Conservation (phyloP, 2,797 vertebrate genomes). For the Macropus fuliginosus region DNA sequence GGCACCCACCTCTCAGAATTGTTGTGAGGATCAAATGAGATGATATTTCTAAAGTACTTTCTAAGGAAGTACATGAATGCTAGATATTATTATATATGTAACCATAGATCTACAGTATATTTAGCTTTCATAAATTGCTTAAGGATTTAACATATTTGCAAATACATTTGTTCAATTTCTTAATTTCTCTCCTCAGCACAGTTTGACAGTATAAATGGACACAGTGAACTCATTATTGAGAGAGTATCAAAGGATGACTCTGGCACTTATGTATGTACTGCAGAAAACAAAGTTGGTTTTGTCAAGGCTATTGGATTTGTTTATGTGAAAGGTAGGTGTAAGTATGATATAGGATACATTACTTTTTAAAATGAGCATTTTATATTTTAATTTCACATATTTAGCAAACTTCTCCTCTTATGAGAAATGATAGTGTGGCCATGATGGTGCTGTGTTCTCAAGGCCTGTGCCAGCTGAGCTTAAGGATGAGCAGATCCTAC, state of each 20-base stretch:
- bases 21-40: background rate
- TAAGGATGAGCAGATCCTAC: background rate
- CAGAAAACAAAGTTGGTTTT: conserved; percentile 92
- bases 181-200: conserved; percentile 85
- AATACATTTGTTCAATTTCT: conserved; percentile 47
- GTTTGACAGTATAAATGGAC: conserved; percentile 88
- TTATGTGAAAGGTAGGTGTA: conserved; percentile 93
- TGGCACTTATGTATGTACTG: conserved; percentile 94
- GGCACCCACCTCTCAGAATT: background rate
- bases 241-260: conserved; percentile 93
- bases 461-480: background rate
- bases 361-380: conserved; percentile 1
- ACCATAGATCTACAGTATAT: conserved; percentile 41
- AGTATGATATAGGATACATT: background rate
- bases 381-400: conserved; percentile 29
- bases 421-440: background rate
- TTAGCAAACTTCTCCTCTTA: background rate
- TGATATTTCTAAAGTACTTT: background rate
- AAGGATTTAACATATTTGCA: background rate
- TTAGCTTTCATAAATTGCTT: conserved; percentile 36
- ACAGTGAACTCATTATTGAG: conserved; percentile 94
- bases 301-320: conserved; percentile 94
- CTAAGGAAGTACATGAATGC: background rate
- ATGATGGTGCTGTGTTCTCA: background rate
- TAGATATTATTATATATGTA: background rate